Percentiles rank a stretch among this genome's conserved stretches.
Conservation (phyloP, 2,888 invertebrate genomes). For the Brachyopa scutellaris region DNA sequence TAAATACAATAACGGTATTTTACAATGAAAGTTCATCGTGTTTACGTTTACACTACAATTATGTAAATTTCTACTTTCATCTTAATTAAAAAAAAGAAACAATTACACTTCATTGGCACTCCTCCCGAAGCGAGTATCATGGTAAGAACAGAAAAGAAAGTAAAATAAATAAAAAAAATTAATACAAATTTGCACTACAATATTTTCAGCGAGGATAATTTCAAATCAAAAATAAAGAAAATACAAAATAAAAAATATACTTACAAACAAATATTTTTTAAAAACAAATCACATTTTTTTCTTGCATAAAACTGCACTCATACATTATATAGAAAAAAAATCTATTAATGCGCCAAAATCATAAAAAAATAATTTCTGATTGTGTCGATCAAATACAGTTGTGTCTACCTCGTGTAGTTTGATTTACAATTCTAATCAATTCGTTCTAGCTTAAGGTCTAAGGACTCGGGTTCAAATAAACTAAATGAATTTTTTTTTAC, state of each 20-base stretch:
- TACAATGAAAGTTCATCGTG: constrained; percentile 47
- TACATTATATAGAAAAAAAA: background rate
- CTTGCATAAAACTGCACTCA: constrained; percentile 28
- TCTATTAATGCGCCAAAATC: constrained; percentile 15
- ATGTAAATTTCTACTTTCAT: constrained; percentile 18
- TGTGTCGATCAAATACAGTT: background rate
- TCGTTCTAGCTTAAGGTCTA: constrained; percentile 13
- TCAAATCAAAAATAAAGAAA: constrained; percentile 4
- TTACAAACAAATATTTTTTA: constrained; percentile 19
- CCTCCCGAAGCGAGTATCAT: constrained; percentile 52
- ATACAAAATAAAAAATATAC: background rate
- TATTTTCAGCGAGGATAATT: constrained; percentile 18
- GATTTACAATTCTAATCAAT: background rate
- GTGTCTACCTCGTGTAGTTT: too few relatives aligned
- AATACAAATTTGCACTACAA: constrained; percentile 15
- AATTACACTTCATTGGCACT: constrained; percentile 45
- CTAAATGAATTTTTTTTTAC: constrained; percentile 22
- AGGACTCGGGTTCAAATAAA: background rate
- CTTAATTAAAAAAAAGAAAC: constrained; percentile 25
- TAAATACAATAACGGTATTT: constrained; percentile 34
- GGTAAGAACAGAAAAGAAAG: background rate
- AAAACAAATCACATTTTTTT: constrained; percentile 49
- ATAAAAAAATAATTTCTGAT: background rate
- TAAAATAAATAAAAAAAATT: background rate
- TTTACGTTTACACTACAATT: constrained; percentile 50